Evolutionary conservation across 2,113 vertebrate genomes (phyloP).

Genomic region (Calypte anna): DNA sequence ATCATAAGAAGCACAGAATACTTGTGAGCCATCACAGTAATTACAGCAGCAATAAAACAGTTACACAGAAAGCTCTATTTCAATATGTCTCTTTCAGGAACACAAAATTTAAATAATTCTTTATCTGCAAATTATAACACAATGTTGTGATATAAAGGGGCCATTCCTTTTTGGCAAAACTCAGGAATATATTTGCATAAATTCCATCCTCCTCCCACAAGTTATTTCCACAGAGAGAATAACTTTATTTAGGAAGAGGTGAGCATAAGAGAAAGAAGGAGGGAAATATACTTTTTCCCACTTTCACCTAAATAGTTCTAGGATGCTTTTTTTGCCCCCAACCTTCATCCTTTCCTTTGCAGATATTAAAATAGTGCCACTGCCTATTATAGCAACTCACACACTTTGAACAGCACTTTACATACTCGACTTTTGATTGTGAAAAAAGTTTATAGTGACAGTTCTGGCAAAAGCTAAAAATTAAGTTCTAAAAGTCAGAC

Average conservation of each 20-base stretch:
- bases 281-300: background rate
- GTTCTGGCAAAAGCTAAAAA: background rate
- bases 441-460: background rate
- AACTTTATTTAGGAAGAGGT: background rate
- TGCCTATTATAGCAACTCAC: background rate
- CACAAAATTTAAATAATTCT: background rate
- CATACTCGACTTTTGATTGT: background rate
- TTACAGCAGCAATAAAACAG: background rate
- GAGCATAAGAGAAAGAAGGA: background rate
- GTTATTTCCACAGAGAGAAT: background rate
- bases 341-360: background rate
- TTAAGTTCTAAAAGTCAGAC: background rate
- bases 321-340: background rate
- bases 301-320: background rate
- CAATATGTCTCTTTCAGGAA: too few species aligned
- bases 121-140: background rate
- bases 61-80: background rate
- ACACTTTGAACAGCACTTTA: background rate
- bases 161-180: background rate
- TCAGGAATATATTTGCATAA: background rate
- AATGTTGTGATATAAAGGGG: background rate
- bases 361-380: background rate
- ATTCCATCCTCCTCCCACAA: background rate
- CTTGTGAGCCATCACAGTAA: accelerated
- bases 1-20: background rate